These are phyloP conservation scores for Drosophila saltans DNA, from an alignment of 1,140 invertebrate species.

Conservation along the genomic window DNA sequence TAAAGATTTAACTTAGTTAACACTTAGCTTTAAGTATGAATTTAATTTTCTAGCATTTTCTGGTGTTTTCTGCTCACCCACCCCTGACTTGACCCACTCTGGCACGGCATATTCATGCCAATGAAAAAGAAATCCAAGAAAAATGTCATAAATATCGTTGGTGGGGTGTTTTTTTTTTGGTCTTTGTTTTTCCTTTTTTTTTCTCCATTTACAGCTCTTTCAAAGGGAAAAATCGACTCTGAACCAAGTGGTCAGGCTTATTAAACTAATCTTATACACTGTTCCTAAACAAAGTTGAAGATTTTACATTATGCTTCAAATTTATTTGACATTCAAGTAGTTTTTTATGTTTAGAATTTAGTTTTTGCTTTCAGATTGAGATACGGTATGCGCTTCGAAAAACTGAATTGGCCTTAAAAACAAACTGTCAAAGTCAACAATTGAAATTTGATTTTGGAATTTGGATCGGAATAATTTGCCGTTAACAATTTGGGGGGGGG, in stretches of 20 bases:
- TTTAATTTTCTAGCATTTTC: neutral
- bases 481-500: neutral
- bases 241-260: too few species aligned
- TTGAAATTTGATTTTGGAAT: constrained; percentile 3
- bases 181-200: neutral
- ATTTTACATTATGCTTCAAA: neutral
- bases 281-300: too few species aligned
- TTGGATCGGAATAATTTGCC: constrained; percentile 27
- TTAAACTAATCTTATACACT: too few species aligned
- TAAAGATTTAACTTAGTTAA: too few species aligned
- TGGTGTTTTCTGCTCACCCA: neutral
- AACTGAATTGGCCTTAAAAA: neutral
- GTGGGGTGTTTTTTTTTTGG: constrained; percentile 2
- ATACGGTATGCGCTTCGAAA: too few species aligned
- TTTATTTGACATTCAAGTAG: neutral
- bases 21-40: too few species aligned
- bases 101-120: neutral
- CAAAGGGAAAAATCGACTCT: neutral
- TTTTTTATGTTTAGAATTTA: neutral
- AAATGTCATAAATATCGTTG: constrained; percentile 7
- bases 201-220: neutral
- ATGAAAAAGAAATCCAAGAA: constrained; percentile 6
- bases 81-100: constrained; percentile 45
- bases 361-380: neutral
- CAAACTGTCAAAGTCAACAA: neutral